Conservation (phyloP, 1,140 invertebrate species). For the Panagrolaimus sp. region DNA sequence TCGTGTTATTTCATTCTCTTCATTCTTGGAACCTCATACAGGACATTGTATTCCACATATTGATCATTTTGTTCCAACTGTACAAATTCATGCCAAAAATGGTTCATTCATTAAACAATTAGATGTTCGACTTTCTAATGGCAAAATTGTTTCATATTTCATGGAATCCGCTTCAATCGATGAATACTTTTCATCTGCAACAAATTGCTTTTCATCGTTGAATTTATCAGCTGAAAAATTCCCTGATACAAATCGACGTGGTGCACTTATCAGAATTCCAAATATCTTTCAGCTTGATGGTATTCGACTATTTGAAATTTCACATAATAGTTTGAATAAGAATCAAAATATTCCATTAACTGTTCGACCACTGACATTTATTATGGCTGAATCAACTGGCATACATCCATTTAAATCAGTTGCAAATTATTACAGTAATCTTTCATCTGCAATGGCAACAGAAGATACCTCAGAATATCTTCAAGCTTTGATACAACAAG, state of each 20-base stretch:
- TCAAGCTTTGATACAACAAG: too few species aligned
- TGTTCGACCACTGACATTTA: background rate
- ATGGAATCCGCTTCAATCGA: background rate
- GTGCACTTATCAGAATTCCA: background rate
- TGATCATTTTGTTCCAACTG: background rate
- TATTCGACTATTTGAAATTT: background rate
- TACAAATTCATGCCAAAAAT: background rate
- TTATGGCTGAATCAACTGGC: background rate
- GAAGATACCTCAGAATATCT: too few species aligned
- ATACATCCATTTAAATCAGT: background rate
- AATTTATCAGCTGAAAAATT: background rate
- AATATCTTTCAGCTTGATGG: background rate
- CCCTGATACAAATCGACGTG: background rate
- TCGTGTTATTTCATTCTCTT: background rate
- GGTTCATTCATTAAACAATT: background rate
- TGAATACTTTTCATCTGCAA: background rate
- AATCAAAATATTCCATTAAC: background rate
- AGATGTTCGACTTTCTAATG: conserved; percentile 6
- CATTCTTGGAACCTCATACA: background rate
- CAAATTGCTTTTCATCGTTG: background rate
- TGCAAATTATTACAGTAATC: background rate
- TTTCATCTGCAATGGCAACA: too few species aligned
- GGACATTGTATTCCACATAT: background rate
- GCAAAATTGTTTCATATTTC: background rate
- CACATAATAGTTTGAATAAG: background rate